Evolutionary conservation across 2,797 vertebrate genomes (phyloP).

Genomic region (Picus viridis): DNA sequence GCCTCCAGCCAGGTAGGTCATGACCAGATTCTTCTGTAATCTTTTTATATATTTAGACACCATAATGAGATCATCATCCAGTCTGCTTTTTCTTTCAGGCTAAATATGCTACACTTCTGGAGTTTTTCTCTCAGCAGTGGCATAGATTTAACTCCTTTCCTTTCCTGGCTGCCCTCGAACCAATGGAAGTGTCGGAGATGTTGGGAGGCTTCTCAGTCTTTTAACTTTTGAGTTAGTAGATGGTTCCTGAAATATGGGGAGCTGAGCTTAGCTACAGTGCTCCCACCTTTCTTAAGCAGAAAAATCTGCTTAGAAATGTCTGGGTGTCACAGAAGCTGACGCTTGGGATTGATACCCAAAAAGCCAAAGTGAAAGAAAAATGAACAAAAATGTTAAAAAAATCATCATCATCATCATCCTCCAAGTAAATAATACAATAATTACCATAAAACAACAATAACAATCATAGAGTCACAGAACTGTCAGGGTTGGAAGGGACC

Average conservation of each 20-base stretch:
- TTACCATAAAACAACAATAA: too few relatives aligned
- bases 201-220: not conserved
- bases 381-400: too few relatives aligned
- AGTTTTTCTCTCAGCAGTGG: not conserved
- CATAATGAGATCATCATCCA: conserved; percentile 47
- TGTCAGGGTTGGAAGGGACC: too few relatives aligned
- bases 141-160: conserved; percentile 5
- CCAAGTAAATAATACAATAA: too few relatives aligned
- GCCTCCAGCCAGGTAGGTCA: conserved; percentile 56
- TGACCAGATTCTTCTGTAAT: conserved; percentile 31
- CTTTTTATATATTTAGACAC: conserved; percentile 51
- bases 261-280: not conserved
- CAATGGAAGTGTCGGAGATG: not conserved
- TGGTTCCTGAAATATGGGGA: not conserved
- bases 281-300: not conserved
- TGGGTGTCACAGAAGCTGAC: not conserved
- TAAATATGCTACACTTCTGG: conserved; percentile 11
- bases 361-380: not conserved
- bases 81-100: conserved; percentile 2
- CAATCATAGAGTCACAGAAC: too few relatives aligned
- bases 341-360: not conserved
- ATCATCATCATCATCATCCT: too few relatives aligned
- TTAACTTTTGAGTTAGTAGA: not conserved
- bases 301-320: not conserved
- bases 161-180: not conserved